Conservation (phyloP, 2,113 vertebrate species). For the Myotis lucifugus region DNA sequence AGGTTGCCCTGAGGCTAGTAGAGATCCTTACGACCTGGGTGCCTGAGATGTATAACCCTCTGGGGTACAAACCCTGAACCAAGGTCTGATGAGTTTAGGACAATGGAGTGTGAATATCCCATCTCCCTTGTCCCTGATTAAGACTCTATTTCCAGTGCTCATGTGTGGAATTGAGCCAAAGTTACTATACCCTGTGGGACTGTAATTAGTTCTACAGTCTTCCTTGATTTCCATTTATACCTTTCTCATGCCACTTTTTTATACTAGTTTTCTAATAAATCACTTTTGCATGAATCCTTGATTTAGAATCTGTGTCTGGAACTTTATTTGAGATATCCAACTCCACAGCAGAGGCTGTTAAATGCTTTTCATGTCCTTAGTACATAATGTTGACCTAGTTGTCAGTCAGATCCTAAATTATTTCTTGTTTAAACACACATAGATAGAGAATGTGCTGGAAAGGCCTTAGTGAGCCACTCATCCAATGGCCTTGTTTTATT, state of each 20-base stretch:
- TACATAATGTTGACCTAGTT: conserved; percentile 59
- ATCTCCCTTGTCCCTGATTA: not conserved
- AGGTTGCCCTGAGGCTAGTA: not conserved
- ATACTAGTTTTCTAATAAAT: not conserved
- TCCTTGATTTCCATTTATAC: not conserved
- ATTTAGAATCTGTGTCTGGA: not conserved
- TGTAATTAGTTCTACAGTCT: not conserved
- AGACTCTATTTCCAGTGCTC: not conserved
- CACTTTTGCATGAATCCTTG: not conserved
- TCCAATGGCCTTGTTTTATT: conserved; percentile 70
- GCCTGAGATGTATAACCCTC: not conserved
- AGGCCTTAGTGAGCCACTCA: not conserved
- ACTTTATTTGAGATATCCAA: not conserved
- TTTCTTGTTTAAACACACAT: conserved; percentile 71
- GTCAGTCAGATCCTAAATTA: conserved; percentile 73
- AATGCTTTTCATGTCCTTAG: conserved; percentile 58
- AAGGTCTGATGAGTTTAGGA: not conserved
- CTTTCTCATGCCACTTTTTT: not conserved
- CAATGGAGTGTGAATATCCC: not conserved
- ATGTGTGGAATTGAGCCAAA: not conserved
- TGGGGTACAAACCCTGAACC: not conserved
- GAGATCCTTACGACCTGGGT: not conserved
- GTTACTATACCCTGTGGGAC: not conserved
- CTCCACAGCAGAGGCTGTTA: not conserved
- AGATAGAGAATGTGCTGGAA: conserved; percentile 38